These are phyloP conservation scores for Rhinoptilus africanus DNA, from an alignment of 2,113 vertebrate genomes.

Conservation along the genomic window DNA sequence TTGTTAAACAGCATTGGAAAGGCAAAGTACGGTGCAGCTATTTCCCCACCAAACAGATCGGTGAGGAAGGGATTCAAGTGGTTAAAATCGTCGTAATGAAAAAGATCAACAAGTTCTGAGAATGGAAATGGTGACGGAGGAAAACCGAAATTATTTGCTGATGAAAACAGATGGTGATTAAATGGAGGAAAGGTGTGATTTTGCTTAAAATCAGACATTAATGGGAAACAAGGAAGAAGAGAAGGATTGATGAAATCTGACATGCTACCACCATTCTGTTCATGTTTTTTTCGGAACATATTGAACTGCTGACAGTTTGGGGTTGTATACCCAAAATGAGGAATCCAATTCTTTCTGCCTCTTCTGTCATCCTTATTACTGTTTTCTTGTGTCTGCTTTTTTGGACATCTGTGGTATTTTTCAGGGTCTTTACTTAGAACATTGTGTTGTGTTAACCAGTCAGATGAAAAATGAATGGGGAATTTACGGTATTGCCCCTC, in stretches of 20 bases:
- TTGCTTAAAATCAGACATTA: conserved; percentile 45
- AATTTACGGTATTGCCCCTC: neutral
- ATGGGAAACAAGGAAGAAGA: conserved; percentile 26
- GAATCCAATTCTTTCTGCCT: conserved; percentile 18
- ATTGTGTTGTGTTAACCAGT: neutral
- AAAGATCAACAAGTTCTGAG: conserved; percentile 59
- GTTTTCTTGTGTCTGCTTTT: neutral
- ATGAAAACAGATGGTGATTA: neutral
- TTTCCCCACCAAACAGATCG: conserved; percentile 61
- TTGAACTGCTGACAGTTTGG: neutral
- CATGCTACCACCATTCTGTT: neutral
- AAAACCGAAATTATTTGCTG: conserved; percentile 22
- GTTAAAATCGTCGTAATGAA: conserved; percentile 54
- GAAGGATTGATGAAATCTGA: conserved; percentile 61
- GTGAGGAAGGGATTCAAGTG: conserved; percentile 57
- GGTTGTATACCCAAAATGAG: neutral
- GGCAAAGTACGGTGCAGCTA: conserved; percentile 29
- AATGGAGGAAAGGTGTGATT: neutral
- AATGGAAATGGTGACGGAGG: neutral
- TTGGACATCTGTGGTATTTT: neutral
- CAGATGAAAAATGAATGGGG: neutral
- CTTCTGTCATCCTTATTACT: neutral
- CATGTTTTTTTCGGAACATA: neutral
- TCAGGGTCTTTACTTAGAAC: neutral
- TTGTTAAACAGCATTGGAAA: conserved; percentile 28